Evolutionary conservation across 23 tunicate genomes (phyloP).

Genomic region (Trididemnum clinides): DNA sequence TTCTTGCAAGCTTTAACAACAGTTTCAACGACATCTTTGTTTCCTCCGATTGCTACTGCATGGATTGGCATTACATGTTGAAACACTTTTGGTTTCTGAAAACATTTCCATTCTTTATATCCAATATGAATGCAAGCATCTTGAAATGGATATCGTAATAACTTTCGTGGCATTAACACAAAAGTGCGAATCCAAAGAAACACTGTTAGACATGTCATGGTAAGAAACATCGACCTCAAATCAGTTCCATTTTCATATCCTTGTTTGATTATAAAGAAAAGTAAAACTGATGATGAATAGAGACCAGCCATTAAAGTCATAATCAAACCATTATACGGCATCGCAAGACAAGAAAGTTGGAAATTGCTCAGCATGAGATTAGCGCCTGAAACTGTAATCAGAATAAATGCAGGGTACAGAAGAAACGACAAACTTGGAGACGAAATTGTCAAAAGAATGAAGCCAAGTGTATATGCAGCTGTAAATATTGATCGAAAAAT

Average conservation of each 20-base stretch:
- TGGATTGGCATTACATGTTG: neutral
- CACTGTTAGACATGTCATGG: neutral
- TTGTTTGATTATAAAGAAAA: constrained; percentile 21
- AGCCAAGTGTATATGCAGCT: constrained; percentile 7
- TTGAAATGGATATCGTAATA: neutral
- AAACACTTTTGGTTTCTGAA: neutral
- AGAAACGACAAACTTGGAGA: constrained; percentile 14
- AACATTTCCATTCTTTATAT: constrained; percentile 5
- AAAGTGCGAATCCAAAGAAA: constrained; percentile 36
- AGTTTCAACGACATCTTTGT: neutral
- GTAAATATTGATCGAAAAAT: constrained; percentile 11
- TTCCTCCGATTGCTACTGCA: neutral
- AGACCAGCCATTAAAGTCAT: constrained; percentile 18
- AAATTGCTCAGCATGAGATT: constrained; percentile 22
- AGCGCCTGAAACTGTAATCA: constrained; percentile 31
- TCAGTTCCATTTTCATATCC: neutral
- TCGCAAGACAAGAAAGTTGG: constrained; percentile 44
- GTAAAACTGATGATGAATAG: neutral
- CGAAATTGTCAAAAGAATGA: constrained; percentile 40
- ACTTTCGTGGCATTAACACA: constrained; percentile 32
- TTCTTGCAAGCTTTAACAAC: neutral
- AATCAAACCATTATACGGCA: neutral
- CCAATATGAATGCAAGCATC: too few species aligned
- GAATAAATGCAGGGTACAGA: constrained; percentile 38
- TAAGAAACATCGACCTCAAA: neutral